Evolutionary conservation across 2,888 invertebrate species (phyloP), one percentile per base, ranked within the genome.

Genomic region (Drosophila merina): DNA sequence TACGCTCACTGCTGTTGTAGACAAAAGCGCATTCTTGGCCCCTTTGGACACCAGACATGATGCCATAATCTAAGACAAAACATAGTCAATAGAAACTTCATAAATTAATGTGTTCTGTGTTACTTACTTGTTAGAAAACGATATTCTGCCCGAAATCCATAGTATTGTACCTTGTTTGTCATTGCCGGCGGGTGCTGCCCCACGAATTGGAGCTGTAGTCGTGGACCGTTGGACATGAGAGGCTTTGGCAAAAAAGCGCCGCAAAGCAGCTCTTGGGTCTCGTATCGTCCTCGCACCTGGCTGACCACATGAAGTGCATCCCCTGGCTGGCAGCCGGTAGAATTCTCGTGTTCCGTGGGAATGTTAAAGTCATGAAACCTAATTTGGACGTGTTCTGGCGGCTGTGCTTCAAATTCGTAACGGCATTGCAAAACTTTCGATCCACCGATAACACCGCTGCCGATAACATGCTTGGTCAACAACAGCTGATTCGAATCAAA

Each of bases 201-300:
- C 69, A 95, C 94, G 90, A 98, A 98, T 91, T 97, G 97, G 62
- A 99, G 92, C 90, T 96, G 95, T 89, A 99, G 93, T 86, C 96
- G 94, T 52, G 96, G 96, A 44, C 97, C 97, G 89, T 96, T 97
- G 64, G 98, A 98, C 98, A 99, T 98, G 75, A 98, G 93, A 62
- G 97, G 97, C 77, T 96, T 95, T 0, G 98, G 98, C 56, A 95
- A 92, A 48, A 85, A 88, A 74, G 95, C 94, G 38, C 97, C 98
- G 90, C 99, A 99, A 89, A 96, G 96, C 28, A 95, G 95, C 86
- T 97, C 97, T 59, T 97, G 95, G 89, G 96, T 95, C 89, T 97
- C 97, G 93, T 96, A 94, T 79, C 96, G 93, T 1, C 96, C 96
- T 54, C 96, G 95, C 60, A 96, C 95, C 85, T 95, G 95, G 51